Evolutionary conservation across 1,140 invertebrate genomes (phyloP), one percentile per base, ranked within the genome.

Genomic region (Zaprionus nigranus): DNA sequence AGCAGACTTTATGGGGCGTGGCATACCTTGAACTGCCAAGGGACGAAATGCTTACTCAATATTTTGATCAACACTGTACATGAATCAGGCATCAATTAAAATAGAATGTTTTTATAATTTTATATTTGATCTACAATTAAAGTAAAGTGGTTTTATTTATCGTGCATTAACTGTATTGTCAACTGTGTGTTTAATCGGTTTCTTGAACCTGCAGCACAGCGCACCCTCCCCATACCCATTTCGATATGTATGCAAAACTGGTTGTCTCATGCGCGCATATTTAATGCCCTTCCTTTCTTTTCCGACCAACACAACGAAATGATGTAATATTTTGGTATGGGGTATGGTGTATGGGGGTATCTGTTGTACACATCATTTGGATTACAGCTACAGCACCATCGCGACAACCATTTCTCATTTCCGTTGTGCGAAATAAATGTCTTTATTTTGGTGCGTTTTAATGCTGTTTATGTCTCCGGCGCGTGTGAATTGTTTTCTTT

Each of bases 231-330:
- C 20, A 9, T 28, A 11, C 40, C 12, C 15, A 62, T 9, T 64
- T 43, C 63, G 34, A 28, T 74, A 70, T 58, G 77, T 73, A 84
- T 81, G 84, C 78, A 81, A 88, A 88, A 60, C 81, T 76, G 76
- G 81, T 84, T 84, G 78, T 75, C 61, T 63, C 62, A 69, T 79
- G 57, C 53, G 58, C 57, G 58, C 57, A 57, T 57, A 65, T 68
- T 82, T 78, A 73, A 69, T 82, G 70, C 75, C 68, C 65, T 79
- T 71, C 67, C 66, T 66, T 71, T 79, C 66, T 61, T 79, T 79
- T 57, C 75, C 61, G 59, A 65, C 59, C 78, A 71, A 75, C 67
- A 34, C 67, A 34, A 54, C 46, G 75, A 86, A 67, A 57, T 87
- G 84, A 88, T 87, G 84, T 87, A 87, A 87, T 67, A 57, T 49